Evolutionary conservation across 2,797 vertebrate genomes (phyloP), one percentile per base, ranked within the genome.

Genomic region (Salmo trutta): DNA sequence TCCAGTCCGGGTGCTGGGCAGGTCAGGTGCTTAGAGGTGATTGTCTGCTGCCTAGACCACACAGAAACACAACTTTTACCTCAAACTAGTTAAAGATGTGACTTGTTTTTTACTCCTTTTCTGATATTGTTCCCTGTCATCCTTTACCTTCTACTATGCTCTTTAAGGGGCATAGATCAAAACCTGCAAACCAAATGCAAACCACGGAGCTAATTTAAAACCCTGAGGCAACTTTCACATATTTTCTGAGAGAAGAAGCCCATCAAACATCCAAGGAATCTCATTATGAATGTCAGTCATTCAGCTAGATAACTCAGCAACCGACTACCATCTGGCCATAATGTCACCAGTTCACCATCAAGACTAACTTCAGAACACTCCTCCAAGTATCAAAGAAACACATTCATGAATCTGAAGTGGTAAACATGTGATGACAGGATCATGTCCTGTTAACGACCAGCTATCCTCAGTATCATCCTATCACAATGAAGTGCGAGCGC

Each of bases 281-380:
- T 64, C 83, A 78, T 47, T 47, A 47, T 80, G 79, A 79, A 79
- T 17, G 79, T 80, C 80, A 81, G 74, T 83, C 80, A 74, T 87
- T 88, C 82, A 84, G 84, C 74, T 68, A 62, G 56, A 71, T 75
- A 79, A 88, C 80, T 82, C 88, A 82, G 66, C 16, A 68, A 47
- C 41, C 10, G 3, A 12, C 29, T 5, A 19, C 76, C 71, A 33
- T 47, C 41, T 47, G 10, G 66, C 81, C 52, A 64, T 8, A 19
- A 56, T 5, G 0, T 74, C 33, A 59, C 19, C 56, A 59, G 19
- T 59, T 59, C 56, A 79, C 41, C 72, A 79, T 85, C 51, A 86
- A 77, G 59, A 81, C 77, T 71, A 75, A 27, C 77, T 73, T 47
- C 10, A 47, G 10, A 62, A 17, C 19, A 47, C 29, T 80, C 74